These are phyloP conservation scores for Icerya purchasi DNA, from an alignment of 2,888 invertebrate genomes.

Conservation along the genomic window DNA sequence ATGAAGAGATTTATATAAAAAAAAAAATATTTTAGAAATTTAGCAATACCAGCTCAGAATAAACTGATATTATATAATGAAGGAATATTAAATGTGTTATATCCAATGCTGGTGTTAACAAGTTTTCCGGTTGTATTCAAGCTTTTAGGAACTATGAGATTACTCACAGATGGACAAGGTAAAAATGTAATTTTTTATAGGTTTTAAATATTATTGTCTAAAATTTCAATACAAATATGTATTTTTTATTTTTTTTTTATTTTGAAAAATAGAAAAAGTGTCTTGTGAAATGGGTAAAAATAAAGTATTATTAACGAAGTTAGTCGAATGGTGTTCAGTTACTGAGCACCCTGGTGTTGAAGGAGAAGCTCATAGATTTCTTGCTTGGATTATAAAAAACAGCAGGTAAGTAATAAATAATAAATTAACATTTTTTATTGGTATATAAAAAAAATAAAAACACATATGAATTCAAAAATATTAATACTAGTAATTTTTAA, in stretches of 20 bases:
- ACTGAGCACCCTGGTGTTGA: conserved; percentile 65
- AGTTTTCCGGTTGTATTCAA: conserved; percentile 63
- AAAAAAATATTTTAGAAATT: conserved; percentile 39
- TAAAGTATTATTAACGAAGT: conserved; percentile 37
- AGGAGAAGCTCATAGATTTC: conserved; percentile 54
- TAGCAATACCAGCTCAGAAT: conserved; percentile 50
- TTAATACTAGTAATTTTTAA: too few relatives aligned
- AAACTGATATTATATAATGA: conserved; percentile 47
- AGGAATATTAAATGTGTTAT: conserved; percentile 48
- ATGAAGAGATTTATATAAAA: too few relatives aligned
- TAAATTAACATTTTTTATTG: too few relatives aligned
- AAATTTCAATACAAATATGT: not conserved
- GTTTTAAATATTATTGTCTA: not conserved
- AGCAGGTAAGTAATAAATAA: conserved; percentile 30
- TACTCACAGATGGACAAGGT: conserved; percentile 71
- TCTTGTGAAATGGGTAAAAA: conserved; percentile 43
- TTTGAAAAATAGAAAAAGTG: conserved; percentile 34
- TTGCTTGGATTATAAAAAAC: conserved; percentile 57
- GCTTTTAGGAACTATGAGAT: conserved; percentile 59
- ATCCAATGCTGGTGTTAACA: conserved; percentile 42
- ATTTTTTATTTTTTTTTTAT: conserved; percentile 4
- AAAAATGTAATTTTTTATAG: too few relatives aligned
- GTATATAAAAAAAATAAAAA: too few relatives aligned
- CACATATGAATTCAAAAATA: too few relatives aligned
- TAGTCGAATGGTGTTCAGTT: conserved; percentile 53